Evolutionary conservation across 2,888 invertebrate species (phyloP), one percentile per base, ranked within the genome.

Genomic region (Spisula subtruncata): DNA sequence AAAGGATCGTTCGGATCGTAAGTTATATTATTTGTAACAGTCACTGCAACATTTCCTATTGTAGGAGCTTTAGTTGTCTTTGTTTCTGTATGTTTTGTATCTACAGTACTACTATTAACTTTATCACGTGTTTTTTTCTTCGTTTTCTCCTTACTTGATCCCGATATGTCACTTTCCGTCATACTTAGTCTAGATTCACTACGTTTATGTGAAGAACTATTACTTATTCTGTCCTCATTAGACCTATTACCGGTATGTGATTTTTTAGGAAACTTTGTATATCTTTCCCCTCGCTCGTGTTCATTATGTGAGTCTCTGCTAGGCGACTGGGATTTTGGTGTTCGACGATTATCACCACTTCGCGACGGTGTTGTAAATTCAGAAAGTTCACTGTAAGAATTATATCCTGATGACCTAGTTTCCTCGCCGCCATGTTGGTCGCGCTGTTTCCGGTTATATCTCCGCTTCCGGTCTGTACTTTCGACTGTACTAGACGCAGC

Each of bases 331-430:
- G 83, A 35, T 51, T 60, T 66, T 46, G 46, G 48, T n/a, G 60
- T 66, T 35, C 81, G 56, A 32, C 81, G 66, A 41, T 81, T 14
- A n/a, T 85, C 71, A 32, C 75, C 60, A 51, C 32, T 66, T 25
- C 46, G 25, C 29, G 87, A 85, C 8, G 82, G 54, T 29, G 81
- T 81, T 10, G 87, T 87, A 41, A 93, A 90, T 81, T 94, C 94
- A 8, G 94, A 94, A 75, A 94, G 85, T 89, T 94, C 94, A 88
- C 94, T 94, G 81, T 91, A 87, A 10, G 94, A 93, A 66, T 93
- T 93, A 41, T 94, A 94, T 54, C 94, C 94, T n/a, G 94, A 94
- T 20, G 87, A 87, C 80, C 91, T 46, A 83, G 93, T 66, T 80
- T 89, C 85, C 56, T 85, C 83, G 32, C 91, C 87, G 20, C 80